Percentiles rank a stretch among this genome's conserved stretches.
Conservation (phyloP, 1,140 invertebrate species). For the Aethina tumida region DNA sequence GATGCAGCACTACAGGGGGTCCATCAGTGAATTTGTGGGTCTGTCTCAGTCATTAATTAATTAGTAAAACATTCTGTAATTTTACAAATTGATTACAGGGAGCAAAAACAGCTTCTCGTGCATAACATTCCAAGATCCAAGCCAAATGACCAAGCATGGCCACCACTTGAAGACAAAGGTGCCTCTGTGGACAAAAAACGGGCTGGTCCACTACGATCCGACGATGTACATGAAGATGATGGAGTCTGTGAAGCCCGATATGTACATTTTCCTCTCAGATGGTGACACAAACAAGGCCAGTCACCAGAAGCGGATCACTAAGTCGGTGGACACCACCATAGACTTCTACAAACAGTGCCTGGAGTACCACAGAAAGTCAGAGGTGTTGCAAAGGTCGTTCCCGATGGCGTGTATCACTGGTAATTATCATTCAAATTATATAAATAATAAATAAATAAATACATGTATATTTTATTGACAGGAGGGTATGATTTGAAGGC, state of each 20-base stretch:
- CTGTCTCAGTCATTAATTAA: slow-evolving; percentile 30
- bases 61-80: slow-evolving; percentile 9
- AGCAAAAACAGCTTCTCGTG: slow-evolving; percentile 48
- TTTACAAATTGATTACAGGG: slow-evolving; percentile 23
- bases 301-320: slow-evolving; percentile 54
- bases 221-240: slow-evolving; percentile 64
- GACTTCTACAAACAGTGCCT: slow-evolving; percentile 51
- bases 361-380: slow-evolving; percentile 43
- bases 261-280: slow-evolving; percentile 70
- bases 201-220: slow-evolving; percentile 52
- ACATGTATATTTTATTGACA: no score
- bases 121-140: slow-evolving; percentile 56
- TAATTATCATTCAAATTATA: no score
- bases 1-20: slow-evolving; percentile 39
- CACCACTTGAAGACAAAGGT: slow-evolving; percentile 56
- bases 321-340: slow-evolving; percentile 52
- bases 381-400: slow-evolving; percentile 36
- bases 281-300: slow-evolving; percentile 62
- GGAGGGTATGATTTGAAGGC: slow-evolving; percentile 57
- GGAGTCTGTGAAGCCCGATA: slow-evolving; percentile 65
- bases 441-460: no score
- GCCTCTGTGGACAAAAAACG: slow-evolving; percentile 62
- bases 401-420: slow-evolving; percentile 62
- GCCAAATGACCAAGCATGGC: slow-evolving; percentile 46
- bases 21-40: slow-evolving; percentile 47